Percentiles rank a stretch among this genome's conserved stretches.
Conservation (phyloP, 2,113 vertebrate species). For the Atherinomorus stipes region DNA sequence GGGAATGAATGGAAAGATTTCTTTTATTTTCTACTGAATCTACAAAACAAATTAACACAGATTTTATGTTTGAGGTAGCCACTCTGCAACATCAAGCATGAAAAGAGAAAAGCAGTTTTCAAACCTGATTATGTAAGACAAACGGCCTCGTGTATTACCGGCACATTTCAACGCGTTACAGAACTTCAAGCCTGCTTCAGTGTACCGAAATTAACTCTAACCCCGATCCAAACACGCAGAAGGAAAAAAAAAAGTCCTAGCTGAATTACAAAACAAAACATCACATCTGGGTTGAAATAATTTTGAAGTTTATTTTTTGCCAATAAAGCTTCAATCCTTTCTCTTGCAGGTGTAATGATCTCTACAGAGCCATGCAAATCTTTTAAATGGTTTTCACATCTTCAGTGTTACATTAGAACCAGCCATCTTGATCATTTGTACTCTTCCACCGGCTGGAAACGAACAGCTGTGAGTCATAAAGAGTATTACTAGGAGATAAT, state of each 20-base stretch:
- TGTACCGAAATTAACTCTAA: slow-evolving; percentile 1
- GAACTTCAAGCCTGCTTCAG: neutral
- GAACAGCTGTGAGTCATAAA: neutral
- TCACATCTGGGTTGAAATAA: neutral
- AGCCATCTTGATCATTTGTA: neutral
- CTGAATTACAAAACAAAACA: slow-evolving; percentile 1
- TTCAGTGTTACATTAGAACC: neutral
- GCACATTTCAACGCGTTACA: slow-evolving; percentile 19
- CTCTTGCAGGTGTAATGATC: neutral
- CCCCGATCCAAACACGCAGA: neutral
- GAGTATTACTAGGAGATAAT: slow-evolving; percentile 11
- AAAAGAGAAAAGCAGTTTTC: slow-evolving; percentile 10
- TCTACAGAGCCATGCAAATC: neutral
- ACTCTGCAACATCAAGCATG: slow-evolving; percentile 1
- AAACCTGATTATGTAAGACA: neutral
- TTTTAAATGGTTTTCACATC: neutral
- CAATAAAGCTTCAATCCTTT: neutral
- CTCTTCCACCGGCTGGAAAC: neutral
- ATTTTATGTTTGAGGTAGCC: slow-evolving; percentile 9
- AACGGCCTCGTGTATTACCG: slow-evolving; percentile 6
- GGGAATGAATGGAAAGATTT: slow-evolving; percentile 30
- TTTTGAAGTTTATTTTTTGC: slow-evolving; percentile 4
- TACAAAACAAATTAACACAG: neutral
- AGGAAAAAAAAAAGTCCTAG: neutral
- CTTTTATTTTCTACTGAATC: neutral